These are phyloP conservation scores for Xiphorhynchus erythropygius DNA, from an alignment of 2,797 vertebrate genomes.

Conservation along the genomic window DNA sequence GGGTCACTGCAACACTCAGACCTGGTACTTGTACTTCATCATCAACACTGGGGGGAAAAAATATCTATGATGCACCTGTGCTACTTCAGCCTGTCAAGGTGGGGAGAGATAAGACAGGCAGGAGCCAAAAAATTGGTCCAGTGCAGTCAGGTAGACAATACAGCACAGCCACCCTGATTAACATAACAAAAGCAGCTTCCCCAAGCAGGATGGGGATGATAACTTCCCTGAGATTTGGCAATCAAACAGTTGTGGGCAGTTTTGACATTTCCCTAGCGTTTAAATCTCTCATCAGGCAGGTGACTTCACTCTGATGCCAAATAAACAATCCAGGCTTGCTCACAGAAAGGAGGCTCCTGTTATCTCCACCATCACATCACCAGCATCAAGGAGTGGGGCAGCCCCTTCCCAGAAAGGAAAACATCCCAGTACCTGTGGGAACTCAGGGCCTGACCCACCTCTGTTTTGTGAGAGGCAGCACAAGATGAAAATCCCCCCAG, in stretches of 20 bases:
- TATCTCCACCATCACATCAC: not conserved
- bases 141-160: not conserved
- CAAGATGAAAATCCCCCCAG: not conserved
- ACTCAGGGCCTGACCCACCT: not conserved
- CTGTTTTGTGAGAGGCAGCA: not conserved
- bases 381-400: slow-evolving; percentile 4
- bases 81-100: not conserved
- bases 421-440: not conserved
- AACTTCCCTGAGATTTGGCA: slow-evolving; percentile 36
- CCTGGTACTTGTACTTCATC: not conserved
- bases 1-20: slow-evolving; percentile 27
- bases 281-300: slow-evolving; percentile 34
- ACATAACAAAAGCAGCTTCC: slow-evolving; percentile 8
- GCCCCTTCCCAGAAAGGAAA: not conserved
- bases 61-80: not conserved
- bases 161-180: not conserved
- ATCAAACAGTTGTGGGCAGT: slow-evolving; percentile 31
- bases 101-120: not conserved
- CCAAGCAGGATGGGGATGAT: not conserved
- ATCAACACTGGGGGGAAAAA: not conserved
- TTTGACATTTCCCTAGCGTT: slow-evolving; percentile 29
- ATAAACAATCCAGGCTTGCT: slow-evolving; percentile 29
- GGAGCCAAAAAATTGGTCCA: not conserved
- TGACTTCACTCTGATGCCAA: slow-evolving; percentile 44
- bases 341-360: not conserved